Evolutionary conservation across 2,888 invertebrate species (phyloP).

Genomic region (Maniola hyperantus): DNA sequence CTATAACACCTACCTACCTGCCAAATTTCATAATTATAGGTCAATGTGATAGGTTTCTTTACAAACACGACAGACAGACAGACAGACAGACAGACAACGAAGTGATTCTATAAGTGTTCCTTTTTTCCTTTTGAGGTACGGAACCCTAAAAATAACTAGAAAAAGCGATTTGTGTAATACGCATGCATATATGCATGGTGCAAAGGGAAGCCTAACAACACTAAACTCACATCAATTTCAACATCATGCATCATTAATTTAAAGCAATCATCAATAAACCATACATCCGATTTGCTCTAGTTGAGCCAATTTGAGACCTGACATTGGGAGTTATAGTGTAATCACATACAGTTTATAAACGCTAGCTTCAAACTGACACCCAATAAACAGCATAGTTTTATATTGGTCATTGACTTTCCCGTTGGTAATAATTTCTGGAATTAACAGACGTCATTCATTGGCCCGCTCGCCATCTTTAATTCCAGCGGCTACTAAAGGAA

Average conservation of each 20-base stretch:
- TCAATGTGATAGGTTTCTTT: no score
- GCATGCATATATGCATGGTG: not conserved
- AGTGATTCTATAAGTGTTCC: no score
- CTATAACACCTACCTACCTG: no score
- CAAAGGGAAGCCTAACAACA: not conserved
- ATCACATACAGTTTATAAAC: slow-evolving; percentile 14
- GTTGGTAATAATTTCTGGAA: slow-evolving; percentile 54
- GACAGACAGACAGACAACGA: no score
- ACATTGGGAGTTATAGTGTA: slow-evolving; percentile 25
- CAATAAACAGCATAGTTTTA: slow-evolving; percentile 28
- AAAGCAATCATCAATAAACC: slow-evolving; percentile 26
- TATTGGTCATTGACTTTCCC: slow-evolving; percentile 58
- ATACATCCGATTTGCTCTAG: slow-evolving; percentile 19
- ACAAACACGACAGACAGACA: no score
- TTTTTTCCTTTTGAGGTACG: no score
- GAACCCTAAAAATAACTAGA: no score
- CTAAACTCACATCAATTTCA: not conserved
- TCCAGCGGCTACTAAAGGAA: slow-evolving; percentile 41
- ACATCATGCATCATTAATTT: slow-evolving; percentile 7
- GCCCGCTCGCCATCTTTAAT: slow-evolving; percentile 45
- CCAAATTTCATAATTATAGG: no score
- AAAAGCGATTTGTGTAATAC: not conserved
- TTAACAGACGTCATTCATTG: slow-evolving; percentile 59
- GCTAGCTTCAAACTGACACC: slow-evolving; percentile 21
- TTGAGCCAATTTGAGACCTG: slow-evolving; percentile 23